phyloP scores from a whole-genome alignment of 1,140 invertebrate species.

The Scylla paramamosain region DNA sequence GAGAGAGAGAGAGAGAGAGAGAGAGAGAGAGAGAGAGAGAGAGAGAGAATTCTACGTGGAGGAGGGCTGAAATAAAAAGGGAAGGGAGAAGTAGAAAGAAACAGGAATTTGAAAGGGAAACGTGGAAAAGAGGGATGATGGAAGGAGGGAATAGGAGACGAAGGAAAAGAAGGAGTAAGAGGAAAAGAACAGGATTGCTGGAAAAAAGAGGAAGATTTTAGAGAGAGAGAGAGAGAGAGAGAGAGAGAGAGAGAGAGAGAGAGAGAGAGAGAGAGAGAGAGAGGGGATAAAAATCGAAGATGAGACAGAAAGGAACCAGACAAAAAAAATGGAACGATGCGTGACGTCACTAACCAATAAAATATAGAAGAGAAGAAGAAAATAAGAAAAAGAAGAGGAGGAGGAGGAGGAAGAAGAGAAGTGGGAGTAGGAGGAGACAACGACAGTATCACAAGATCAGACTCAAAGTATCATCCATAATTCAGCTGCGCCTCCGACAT shows the following conservation, averaged over 20 bases:
- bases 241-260: background rate
- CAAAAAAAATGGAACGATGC: background rate
- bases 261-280: background rate
- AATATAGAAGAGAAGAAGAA: background rate
- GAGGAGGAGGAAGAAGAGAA: background rate
- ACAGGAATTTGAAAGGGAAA: no score
- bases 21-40: no score
- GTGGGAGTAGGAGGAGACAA: background rate
- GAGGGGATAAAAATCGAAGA: background rate
- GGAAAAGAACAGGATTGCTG: background rate
- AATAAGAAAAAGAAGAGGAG: background rate
- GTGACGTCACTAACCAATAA: background rate
- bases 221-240: no score
- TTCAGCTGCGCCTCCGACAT: background rate
- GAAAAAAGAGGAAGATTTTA: no score
- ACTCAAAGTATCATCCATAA: background rate
- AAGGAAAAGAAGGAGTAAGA: background rate
- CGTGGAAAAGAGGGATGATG: background rate
- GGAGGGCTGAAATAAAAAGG: no score
- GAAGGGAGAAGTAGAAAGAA: no score
- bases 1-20: no score
- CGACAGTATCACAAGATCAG: background rate
- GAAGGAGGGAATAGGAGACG: background rate
- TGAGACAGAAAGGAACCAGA: background rate
- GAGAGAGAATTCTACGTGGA: no score